Percentiles rank a stretch among this genome's conserved stretches.
Evolutionary conservation across 2,888 invertebrate species (phyloP).

Genomic region (Phragmatobia fuliginosa): DNA sequence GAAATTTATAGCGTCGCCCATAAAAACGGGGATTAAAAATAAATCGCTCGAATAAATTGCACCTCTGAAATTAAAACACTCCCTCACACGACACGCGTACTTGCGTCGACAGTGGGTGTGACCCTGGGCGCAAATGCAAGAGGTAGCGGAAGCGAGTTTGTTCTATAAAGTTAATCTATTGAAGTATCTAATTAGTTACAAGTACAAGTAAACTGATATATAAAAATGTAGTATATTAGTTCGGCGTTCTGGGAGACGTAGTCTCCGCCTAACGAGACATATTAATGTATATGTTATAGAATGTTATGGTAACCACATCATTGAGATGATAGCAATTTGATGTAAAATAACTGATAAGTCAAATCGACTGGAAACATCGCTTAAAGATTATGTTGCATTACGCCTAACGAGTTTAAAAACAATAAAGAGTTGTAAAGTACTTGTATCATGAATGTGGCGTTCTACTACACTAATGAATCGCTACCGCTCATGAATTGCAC

Average conservation of each 20-base stretch:
- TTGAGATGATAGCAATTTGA: not conserved
- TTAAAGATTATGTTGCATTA: not conserved
- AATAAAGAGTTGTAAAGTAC: not conserved
- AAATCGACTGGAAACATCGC: not conserved
- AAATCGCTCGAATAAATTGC: conserved; percentile 87
- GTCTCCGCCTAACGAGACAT: too few species aligned
- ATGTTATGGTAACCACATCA: not conserved
- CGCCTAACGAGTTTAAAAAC: not conserved
- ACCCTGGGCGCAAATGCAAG: conserved; percentile 39
- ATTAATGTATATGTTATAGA: too few species aligned
- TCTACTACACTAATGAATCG: conserved; percentile 15
- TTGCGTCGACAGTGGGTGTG: conserved; percentile 61
- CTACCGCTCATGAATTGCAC: conserved; percentile 18
- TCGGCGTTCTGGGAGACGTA: too few species aligned
- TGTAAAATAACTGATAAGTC: not conserved
- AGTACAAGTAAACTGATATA: not conserved
- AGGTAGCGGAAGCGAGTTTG: conserved; percentile 48
- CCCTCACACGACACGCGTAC: conserved; percentile 83
- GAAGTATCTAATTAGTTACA: not conserved
- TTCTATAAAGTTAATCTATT: not conserved
- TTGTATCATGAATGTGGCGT: not conserved
- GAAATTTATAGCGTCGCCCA: conserved; percentile 83
- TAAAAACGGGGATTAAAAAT: conserved; percentile 87
- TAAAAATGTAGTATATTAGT: too few species aligned
- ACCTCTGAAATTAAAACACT: conserved; percentile 86